Conservation (phyloP, 2,113 vertebrate species). For the Dolichallabes microphthalmus region DNA sequence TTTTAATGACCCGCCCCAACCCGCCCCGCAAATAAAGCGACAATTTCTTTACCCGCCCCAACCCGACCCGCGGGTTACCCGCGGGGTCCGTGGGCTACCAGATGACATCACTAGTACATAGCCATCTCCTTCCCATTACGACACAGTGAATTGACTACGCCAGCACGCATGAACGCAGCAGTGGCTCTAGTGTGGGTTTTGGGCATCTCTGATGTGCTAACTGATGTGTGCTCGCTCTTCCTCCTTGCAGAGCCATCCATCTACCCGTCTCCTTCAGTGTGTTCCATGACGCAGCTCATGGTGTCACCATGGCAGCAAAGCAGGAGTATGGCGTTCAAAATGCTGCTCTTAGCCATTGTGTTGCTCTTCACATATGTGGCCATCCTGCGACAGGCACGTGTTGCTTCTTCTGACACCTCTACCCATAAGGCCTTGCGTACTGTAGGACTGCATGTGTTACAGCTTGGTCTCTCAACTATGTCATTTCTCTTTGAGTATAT, state of each 20-base stretch:
- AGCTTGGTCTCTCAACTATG: conserved; percentile 47
- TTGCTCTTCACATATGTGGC: conserved; percentile 48
- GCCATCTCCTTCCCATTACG: conserved; percentile 53
- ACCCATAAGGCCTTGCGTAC: conserved; percentile 40
- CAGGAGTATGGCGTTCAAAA: conserved; percentile 18
- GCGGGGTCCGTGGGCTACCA: too few relatives aligned
- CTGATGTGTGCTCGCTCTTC: conserved; percentile 33
- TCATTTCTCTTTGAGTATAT: conserved; percentile 43
- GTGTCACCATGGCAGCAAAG: conserved; percentile 21
- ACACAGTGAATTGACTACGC: conserved; percentile 45
- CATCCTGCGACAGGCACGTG: conserved; percentile 29
- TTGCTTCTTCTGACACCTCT: conserved; percentile 30
- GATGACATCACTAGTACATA: too few relatives aligned
- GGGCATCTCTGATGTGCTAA: conserved; percentile 28
- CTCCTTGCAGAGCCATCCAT: conserved; percentile 30
- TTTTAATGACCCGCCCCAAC: too few relatives aligned
- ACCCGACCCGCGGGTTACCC: too few relatives aligned
- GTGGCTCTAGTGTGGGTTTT: conserved; percentile 39
- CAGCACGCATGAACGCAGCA: neutral
- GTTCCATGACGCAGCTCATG: conserved; percentile 12
- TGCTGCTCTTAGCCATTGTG: conserved; percentile 20
- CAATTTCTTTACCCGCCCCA: too few relatives aligned
- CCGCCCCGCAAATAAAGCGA: too few relatives aligned
- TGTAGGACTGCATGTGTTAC: conserved; percentile 51
- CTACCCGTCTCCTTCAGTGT: conserved; percentile 24